These are phyloP conservation scores for Azorinus chamasolen DNA, from an alignment of 2,888 invertebrate species.

Conservation along the genomic window DNA sequence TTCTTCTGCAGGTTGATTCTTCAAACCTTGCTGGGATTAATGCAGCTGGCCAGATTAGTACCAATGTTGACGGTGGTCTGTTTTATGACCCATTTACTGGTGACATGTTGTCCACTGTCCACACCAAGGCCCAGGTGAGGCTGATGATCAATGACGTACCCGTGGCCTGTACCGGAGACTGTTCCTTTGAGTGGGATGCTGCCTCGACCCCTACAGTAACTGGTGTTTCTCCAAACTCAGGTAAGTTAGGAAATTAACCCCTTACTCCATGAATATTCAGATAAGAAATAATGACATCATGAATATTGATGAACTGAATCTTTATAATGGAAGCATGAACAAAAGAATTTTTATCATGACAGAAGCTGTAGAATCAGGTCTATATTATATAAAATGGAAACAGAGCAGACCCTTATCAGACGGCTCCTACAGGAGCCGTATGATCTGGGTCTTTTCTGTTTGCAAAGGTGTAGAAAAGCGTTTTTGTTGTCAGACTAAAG, in stretches of 20 bases:
- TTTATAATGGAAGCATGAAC: too few species aligned
- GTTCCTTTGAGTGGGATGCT: conserved; percentile 75
- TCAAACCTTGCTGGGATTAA: conserved; percentile 37
- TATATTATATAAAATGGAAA: too few species aligned
- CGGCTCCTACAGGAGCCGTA: too few species aligned
- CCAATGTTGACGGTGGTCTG: conserved; percentile 71
- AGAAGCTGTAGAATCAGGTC: too few species aligned
- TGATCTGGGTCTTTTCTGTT: too few species aligned
- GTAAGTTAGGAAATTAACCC: conserved; percentile 61
- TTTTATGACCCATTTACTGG: conserved; percentile 78
- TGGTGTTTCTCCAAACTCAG: conserved; percentile 71
- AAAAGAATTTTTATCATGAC: too few species aligned
- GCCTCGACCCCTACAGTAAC: conserved; percentile 75
- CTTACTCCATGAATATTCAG: too few species aligned
- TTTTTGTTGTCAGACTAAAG: too few species aligned
- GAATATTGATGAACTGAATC: too few species aligned
- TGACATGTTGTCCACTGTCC: conserved; percentile 74
- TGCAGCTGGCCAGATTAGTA: conserved; percentile 34
- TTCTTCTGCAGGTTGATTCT: conserved; percentile 32
- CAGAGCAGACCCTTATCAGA: too few species aligned
- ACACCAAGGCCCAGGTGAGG: conserved; percentile 75
- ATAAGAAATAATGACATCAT: too few species aligned
- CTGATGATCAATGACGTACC: conserved; percentile 78
- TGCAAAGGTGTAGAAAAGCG: too few species aligned
- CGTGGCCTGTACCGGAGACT: conserved; percentile 72